Conservation (phyloP, 1,140 invertebrate genomes). For the Drosophila asahinai region DNA sequence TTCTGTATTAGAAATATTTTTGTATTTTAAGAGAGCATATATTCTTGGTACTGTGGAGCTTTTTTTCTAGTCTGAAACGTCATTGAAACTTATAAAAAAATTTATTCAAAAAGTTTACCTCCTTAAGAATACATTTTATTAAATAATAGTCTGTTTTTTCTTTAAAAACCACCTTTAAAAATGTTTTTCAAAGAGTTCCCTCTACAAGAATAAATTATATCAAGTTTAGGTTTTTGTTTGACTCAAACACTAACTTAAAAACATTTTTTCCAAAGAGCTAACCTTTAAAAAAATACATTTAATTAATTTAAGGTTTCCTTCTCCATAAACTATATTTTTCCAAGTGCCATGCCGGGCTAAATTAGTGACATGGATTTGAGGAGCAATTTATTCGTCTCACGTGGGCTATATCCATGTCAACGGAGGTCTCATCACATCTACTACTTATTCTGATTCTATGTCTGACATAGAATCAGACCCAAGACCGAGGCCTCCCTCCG, state of each 20-base stretch:
- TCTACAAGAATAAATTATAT: too few relatives aligned
- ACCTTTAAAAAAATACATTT: background rate
- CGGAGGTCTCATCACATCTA: constrained; percentile 11
- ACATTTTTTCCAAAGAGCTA: background rate
- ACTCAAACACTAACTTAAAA: too few relatives aligned
- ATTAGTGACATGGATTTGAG: constrained; percentile 79
- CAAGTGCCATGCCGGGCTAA: constrained; percentile 29
- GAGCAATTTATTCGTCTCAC: constrained; percentile 72
- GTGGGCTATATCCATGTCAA: constrained; percentile 43
- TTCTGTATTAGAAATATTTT: background rate
- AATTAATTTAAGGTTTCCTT: background rate
- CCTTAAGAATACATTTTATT: background rate
- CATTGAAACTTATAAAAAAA: too few relatives aligned
- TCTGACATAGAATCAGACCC: constrained; percentile 22
- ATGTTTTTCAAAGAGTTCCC: too few relatives aligned
- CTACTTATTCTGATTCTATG: constrained; percentile 67
- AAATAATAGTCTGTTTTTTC: too few relatives aligned
- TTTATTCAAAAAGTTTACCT: background rate
- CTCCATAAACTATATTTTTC: background rate
- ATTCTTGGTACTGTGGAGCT: too few relatives aligned
- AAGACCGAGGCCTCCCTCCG: constrained; percentile 12
- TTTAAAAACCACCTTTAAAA: too few relatives aligned
- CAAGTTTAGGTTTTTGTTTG: too few relatives aligned
- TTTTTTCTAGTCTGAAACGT: too few relatives aligned
- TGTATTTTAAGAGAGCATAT: too few relatives aligned